Conservation (phyloP, 2,113 vertebrate species). For the Elephas maximus region DNA sequence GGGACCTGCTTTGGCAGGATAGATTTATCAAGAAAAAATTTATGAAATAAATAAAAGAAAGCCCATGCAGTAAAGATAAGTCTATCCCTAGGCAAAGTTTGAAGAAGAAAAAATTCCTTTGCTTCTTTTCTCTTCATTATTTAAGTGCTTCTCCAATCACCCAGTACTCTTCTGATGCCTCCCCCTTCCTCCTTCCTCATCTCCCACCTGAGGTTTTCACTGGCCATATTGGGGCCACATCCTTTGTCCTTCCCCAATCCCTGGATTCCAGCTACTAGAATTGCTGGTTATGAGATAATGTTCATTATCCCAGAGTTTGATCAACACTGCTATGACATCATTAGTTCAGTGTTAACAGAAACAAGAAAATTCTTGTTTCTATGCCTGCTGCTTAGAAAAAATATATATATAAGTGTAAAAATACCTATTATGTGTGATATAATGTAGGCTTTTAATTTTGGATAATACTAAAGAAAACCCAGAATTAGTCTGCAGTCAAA, state of each 20-base stretch:
- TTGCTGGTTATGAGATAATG: neutral
- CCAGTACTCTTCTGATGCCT: neutral
- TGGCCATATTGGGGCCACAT: neutral
- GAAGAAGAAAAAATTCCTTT: neutral
- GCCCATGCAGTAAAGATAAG: neutral
- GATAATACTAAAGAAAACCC: neutral
- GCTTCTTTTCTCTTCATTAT: neutral
- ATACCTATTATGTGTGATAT: neutral
- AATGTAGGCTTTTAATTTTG: neutral
- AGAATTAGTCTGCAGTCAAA: constrained; percentile 28
- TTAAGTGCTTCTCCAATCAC: neutral
- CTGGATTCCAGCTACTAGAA: neutral
- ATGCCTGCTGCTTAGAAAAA: neutral
- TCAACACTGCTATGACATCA: neutral
- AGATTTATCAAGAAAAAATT: neutral
- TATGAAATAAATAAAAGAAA: neutral
- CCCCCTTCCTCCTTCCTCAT: neutral
- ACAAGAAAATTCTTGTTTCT: neutral
- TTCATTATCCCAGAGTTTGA: neutral
- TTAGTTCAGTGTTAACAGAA: neutral
- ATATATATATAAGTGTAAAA: neutral
- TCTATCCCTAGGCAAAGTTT: neutral
- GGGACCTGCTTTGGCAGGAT: neutral
- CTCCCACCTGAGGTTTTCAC: neutral
- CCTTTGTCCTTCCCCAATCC: neutral